Percentiles rank a stretch among this genome's conserved stretches.
Evolutionary conservation across 2,113 vertebrate species (phyloP).

Genomic region (Hucho hucho): DNA sequence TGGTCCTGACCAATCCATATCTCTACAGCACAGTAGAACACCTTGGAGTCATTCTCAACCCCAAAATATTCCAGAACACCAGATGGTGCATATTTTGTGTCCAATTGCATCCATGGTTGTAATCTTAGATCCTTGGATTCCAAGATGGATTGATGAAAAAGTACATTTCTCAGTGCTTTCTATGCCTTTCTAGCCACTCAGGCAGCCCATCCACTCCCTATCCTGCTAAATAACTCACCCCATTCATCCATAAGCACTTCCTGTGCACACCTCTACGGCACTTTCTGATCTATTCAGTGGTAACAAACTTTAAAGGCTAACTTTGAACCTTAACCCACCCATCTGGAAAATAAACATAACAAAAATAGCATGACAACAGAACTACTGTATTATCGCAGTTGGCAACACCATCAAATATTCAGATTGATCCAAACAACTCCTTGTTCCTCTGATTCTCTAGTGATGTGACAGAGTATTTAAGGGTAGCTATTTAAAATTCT

Average conservation of each 20-base stretch:
- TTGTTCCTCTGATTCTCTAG: conserved; percentile 24
- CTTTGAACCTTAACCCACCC: conserved; percentile 43
- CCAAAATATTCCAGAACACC: no score
- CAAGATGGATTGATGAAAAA: conserved; percentile 26
- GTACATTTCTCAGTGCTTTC: conserved; percentile 16
- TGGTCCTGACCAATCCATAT: conserved; percentile 1
- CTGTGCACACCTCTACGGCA: conserved; percentile 60
- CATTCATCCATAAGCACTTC: conserved; percentile 57
- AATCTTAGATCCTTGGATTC: background rate
- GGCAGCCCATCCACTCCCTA: conserved; percentile 38
- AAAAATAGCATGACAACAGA: conserved; percentile 30
- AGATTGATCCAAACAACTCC: conserved; percentile 24
- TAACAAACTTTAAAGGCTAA: conserved; percentile 59
- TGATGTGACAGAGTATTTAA: conserved; percentile 6
- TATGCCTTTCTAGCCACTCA: conserved; percentile 46
- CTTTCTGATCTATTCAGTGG: conserved; percentile 69
- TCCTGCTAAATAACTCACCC: conserved; percentile 33
- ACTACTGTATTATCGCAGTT: conserved; percentile 2
- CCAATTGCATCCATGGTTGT: background rate
- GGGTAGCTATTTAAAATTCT: conserved; percentile 5
- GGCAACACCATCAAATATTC: conserved; percentile 12
- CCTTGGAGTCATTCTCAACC: no score
- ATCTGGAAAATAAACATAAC: conserved; percentile 40
- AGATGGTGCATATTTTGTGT: no score
- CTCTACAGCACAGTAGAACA: conserved; percentile 8